Conservation (phyloP, 2,113 vertebrate species). For the Alligator mississippiensis region DNA sequence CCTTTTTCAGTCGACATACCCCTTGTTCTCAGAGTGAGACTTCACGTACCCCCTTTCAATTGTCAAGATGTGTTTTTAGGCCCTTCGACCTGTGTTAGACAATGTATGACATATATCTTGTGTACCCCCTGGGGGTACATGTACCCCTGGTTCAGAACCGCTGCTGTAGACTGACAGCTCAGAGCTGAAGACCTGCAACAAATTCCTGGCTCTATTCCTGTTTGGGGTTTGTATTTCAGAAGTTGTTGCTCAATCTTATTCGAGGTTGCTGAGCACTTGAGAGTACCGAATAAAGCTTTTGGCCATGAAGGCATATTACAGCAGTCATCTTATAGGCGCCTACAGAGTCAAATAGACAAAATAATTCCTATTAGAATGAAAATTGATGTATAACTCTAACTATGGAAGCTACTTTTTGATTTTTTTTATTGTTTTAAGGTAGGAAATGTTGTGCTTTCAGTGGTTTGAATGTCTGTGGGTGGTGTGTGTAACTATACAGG, state of each 20-base stretch:
- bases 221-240: not conserved
- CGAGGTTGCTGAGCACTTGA: no score
- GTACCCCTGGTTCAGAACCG: no score
- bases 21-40: no score
- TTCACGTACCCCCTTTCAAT: no score
- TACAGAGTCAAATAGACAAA: rapidly evolving
- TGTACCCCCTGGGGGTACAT: no score
- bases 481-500: rapidly evolving
- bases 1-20: no score
- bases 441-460: rapidly evolving
- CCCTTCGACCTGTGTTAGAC: no score
- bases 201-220: not conserved
- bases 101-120: no score
- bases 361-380: not conserved
- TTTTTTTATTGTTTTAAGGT: not conserved
- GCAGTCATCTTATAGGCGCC: not conserved
- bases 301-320: not conserved
- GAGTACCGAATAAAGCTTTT: not conserved
- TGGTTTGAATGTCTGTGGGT: not conserved
- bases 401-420: not conserved
- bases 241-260: not conserved
- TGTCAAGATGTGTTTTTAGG: no score
- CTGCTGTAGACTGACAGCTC: not conserved
- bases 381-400: not conserved
- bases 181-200: not conserved